Percentiles rank a stretch among this genome's conserved stretches.
phyloP scores from a whole-genome alignment of 2,797 vertebrate genomes.

The Poecilia wingei region DNA sequence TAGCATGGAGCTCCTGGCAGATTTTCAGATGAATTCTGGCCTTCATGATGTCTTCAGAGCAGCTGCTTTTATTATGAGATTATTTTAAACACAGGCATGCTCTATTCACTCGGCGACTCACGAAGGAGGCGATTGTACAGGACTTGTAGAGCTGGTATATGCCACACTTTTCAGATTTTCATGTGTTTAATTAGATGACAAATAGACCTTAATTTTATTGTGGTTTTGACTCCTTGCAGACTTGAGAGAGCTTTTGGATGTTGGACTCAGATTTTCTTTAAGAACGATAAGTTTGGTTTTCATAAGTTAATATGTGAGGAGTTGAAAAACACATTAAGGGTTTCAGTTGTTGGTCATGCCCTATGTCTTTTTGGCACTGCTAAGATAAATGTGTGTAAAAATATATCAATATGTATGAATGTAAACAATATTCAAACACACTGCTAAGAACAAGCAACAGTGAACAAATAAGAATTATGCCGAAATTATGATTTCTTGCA shows the following conservation, averaged over 20 bases:
- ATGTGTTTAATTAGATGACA: conserved; percentile 64
- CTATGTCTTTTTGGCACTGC: neutral
- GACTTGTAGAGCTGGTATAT: neutral
- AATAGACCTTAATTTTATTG: conserved; percentile 58
- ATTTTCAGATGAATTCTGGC: conserved; percentile 1
- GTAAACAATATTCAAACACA: neutral
- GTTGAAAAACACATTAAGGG: neutral
- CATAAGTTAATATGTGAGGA: neutral
- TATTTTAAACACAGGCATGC: neutral
- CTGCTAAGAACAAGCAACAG: neutral
- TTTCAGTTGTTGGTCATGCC: neutral
- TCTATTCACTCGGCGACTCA: neutral
- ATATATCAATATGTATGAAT: neutral
- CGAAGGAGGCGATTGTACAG: neutral
- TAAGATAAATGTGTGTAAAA: neutral
- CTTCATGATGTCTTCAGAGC: conserved; percentile 5
- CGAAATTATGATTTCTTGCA: neutral
- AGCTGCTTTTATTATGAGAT: conserved; percentile 4
- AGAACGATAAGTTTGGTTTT: neutral
- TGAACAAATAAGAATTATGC: neutral
- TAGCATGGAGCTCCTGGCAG: neutral
- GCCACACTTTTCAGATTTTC: neutral
- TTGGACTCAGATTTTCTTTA: conserved; percentile 21
- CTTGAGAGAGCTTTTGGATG: conserved; percentile 47
- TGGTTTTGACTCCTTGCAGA: conserved; percentile 42